phyloP scores from a whole-genome alignment of 2,797 vertebrate species.

The Morelia viridis region DNA sequence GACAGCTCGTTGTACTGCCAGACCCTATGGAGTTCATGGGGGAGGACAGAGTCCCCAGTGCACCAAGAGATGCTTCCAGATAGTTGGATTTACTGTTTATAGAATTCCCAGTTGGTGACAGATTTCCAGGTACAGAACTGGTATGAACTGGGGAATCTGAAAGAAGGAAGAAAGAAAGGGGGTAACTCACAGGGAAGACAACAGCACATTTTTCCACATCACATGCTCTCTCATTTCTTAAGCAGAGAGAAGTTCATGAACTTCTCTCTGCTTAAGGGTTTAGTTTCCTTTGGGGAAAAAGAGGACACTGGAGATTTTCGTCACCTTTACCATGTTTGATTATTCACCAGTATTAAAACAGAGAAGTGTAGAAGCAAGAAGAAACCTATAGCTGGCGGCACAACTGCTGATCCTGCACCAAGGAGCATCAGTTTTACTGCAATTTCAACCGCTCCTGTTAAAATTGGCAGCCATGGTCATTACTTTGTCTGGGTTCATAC shows the following conservation, averaged over 20 bases:
- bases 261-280: too few species aligned
- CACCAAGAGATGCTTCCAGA: constrained; percentile 75
- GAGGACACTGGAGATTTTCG: background rate
- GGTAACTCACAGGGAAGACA: background rate
- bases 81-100: constrained; percentile 83
- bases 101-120: constrained; percentile 76
- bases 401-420: background rate
- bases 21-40: constrained; percentile 80
- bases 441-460: background rate
- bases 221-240: background rate
- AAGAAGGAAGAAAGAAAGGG: constrained; percentile 29
- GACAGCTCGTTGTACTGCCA: constrained; percentile 80
- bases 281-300: background rate
- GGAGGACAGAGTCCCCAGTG: constrained; percentile 77
- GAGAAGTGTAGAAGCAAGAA: background rate
- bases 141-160: constrained; percentile 75
- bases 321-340: background rate
- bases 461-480: background rate
- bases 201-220: background rate
- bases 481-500: too few species aligned
- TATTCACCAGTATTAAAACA: background rate
- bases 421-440: background rate
- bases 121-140: constrained; percentile 74
- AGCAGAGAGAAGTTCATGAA: background rate
- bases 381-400: background rate